Base-by-base conservation (phyloP, 2,113 vertebrate genomes). In the Takifugu flavidus region DNA sequence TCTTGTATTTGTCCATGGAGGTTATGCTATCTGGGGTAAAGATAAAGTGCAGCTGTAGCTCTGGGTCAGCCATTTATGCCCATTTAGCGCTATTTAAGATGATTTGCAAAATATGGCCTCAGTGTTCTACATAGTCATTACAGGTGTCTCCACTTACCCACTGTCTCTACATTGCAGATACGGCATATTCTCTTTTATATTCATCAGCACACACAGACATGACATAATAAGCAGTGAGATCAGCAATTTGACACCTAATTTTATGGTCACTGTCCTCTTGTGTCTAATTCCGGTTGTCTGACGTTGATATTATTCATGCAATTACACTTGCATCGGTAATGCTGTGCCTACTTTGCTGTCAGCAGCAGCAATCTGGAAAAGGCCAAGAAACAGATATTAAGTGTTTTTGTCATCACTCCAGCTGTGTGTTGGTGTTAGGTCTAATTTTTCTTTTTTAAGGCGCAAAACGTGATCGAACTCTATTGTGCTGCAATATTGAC, bases 151-250 rank as follows among this genome's bases (percentile, higher is more conserved):
- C 4, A 53, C 77, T 79, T 75, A 78, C 63, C 68, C 25, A 15
- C 1, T 0, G 62, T 29, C 57, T 2, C 53, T 72, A 56, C 79
- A 74, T 77, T 71, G 72, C 25, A 28, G 50, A 72, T 54, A 13
- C 47, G 65, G 57, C 47, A 56, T 70, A 44, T 72, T 52, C 65
- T 67, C 62, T 66, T 73, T 75, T 82, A 76, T 72, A 74, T 76
- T 78, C 66, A 77, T 42, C 51, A 46, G 46, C 3, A 25, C n/a
- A 6, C 59, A 52, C 66, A 84, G 85, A 82, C 82, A 74, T 83
- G 85, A 88, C 85, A 86, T 87, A 87, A 88, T 79, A 73, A 84
- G 77, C 69, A 83, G 76, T 89, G 83, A 89, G 78, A 86, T 86
- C 81, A 87, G 77, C 79, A 65, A 79, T 69, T 75, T 79, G 65